Evolutionary conservation across 2,888 invertebrate genomes (phyloP), one percentile per base, ranked within the genome.

Genomic region (Phyllotreta cruciferae): DNA sequence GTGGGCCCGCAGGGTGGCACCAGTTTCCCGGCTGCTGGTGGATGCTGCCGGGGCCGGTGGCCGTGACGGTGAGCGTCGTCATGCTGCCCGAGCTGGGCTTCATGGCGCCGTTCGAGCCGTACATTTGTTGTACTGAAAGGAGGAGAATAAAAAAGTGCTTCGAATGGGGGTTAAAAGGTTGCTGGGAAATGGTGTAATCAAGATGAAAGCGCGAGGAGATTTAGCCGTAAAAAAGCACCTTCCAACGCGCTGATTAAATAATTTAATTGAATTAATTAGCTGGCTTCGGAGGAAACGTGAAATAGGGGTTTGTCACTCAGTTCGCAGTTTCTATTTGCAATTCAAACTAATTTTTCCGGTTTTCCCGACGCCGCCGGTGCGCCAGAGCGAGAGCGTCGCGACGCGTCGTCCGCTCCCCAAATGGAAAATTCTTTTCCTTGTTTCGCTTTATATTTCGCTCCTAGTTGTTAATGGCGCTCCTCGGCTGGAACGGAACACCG

Each of bases 1-100:
- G 80, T 79, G 83, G 85, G 90, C 91, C 93, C 93, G 90, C 93
- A 93, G 93, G 94, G 93, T 89, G 92, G 90, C 87, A 89, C 93
- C 91, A 93, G 93, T 94, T 94, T 94, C 93, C 93, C 93, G 92
- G 90, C 56, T 61, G 66, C 35, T 47, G 70, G 80, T 80, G 71
- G 82, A 69, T 42, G 66, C 74, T 62, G 79, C 80, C 73, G 60
- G 78, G 79, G 70, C 78, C 83, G n/a, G 60, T 14, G 34, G 56
- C 41, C 78, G 83, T 80, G 76, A 83, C 64, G 78, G 83, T 80
- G 76, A 83, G 77, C 76, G 82, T 83, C 81, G 85, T 85, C 83
- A 85, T 84, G 71, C 87, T 84, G 36, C 66, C 66, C 81, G 85
- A 86, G 82, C 86, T 81, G 82, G 83, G 83, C 74, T 84, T 85